A percentile compares a stretch with the other conserved stretches of the same genome.
phyloP scores from a whole-genome alignment of 2,888 invertebrate genomes.

The Masnerella sp. region DNA sequence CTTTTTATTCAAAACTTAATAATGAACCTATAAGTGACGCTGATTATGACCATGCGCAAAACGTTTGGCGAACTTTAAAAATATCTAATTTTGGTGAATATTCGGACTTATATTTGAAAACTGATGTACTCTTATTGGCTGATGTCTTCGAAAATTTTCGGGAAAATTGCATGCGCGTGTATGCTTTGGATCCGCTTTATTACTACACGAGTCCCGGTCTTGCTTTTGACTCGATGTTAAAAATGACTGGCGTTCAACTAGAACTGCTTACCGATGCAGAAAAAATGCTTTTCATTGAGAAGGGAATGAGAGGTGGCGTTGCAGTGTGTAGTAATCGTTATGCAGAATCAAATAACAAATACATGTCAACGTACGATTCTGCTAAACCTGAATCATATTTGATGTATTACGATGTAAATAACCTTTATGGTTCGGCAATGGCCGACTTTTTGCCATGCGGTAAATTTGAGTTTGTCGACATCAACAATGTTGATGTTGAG shows the following conservation, averaged over 20 bases:
- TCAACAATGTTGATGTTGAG: neutral
- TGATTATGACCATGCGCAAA: slow-evolving; percentile 10
- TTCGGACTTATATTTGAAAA: slow-evolving; percentile 6
- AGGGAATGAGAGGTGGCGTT: neutral
- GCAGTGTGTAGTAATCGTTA: slow-evolving; percentile 6
- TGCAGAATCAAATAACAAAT: slow-evolving; percentile 9
- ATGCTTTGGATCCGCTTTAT: neutral
- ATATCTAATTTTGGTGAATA: slow-evolving; percentile 1
- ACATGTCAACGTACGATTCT: slow-evolving; percentile 3
- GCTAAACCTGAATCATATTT: neutral
- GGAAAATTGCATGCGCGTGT: neutral
- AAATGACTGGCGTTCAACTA: slow-evolving; percentile 1
- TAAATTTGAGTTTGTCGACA: neutral
- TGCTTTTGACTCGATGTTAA: slow-evolving; percentile 1
- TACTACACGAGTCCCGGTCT: slow-evolving; percentile 1
- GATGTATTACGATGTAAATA: slow-evolving; percentile 8
- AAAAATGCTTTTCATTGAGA: slow-evolving; percentile 1
- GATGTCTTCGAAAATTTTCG: slow-evolving; percentile 19
- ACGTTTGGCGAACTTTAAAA: slow-evolving; percentile 6
- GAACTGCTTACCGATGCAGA: neutral
- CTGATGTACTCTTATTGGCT: neutral
- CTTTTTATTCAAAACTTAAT: slow-evolving; percentile 8
- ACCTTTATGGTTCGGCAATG: slow-evolving; percentile 13
- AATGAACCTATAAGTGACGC: neutral
- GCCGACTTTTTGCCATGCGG: neutral